Percentiles rank a stretch among this genome's conserved stretches.
Conservation (phyloP, 2,113 vertebrate species). For the Zeus faber region DNA sequence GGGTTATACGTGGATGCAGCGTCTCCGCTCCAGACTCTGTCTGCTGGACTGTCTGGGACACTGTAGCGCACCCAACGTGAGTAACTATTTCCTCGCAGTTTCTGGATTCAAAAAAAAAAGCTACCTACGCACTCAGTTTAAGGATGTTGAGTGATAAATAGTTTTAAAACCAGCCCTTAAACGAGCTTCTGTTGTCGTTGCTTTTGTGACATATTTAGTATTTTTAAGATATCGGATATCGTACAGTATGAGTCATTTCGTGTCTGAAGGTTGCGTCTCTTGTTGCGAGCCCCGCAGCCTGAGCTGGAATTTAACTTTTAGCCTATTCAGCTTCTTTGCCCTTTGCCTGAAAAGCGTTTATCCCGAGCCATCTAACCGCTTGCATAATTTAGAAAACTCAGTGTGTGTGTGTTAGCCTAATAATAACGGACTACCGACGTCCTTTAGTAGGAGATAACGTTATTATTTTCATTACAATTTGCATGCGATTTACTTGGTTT, state of each 20-base stretch:
- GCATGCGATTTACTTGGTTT: too few species aligned
- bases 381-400: too few species aligned
- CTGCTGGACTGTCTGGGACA: constrained; percentile 61
- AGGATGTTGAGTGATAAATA: too few species aligned
- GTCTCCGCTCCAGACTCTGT: constrained; percentile 31
- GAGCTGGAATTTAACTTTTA: constrained; percentile 34
- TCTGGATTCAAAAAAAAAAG: too few species aligned
- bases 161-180: too few species aligned
- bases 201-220: neutral
- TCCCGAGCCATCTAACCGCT: too few species aligned
- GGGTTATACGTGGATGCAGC: constrained; percentile 64
- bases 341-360: neutral
- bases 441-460: too few species aligned
- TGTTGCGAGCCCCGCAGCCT: constrained; percentile 50
- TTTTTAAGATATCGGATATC: neutral
- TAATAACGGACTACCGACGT: too few species aligned
- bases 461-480: too few species aligned
- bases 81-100: constrained; percentile 55
- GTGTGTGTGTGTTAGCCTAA: too few species aligned
- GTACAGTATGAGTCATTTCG: too few species aligned
- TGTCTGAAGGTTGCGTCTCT: constrained; percentile 44
- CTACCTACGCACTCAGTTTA: too few species aligned
- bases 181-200: neutral
- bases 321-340: constrained; percentile 28
- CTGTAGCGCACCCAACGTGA: constrained; percentile 64